Percentiles rank a stretch among this genome's conserved stretches.
phyloP scores from a whole-genome alignment of 2,888 invertebrate genomes.

The Melangyna quadrimaculata region DNA sequence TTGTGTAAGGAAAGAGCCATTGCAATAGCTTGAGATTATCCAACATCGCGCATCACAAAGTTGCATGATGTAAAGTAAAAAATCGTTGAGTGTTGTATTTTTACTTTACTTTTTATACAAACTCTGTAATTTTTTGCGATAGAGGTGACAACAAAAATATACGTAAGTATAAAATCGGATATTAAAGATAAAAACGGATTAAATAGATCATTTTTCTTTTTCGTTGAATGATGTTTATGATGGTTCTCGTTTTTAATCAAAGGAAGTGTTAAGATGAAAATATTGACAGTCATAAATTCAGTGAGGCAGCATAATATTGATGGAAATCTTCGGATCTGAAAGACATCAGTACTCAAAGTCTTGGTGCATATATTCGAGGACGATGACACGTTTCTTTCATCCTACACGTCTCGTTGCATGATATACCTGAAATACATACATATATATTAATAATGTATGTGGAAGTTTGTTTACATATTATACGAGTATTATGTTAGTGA shows the following conservation, averaged over 20 bases:
- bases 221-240: slow-evolving; percentile 22
- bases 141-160: not conserved
- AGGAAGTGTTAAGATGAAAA: slow-evolving; percentile 16
- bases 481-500: too few species aligned
- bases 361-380: too few species aligned
- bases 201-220: slow-evolving; percentile 32
- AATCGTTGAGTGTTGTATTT: not conserved
- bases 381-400: too few species aligned
- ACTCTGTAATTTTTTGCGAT: not conserved
- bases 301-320: too few species aligned
- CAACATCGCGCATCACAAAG: not conserved
- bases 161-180: slow-evolving; percentile 43
- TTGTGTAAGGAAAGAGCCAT: not conserved
- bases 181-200: slow-evolving; percentile 69
- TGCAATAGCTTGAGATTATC: not conserved
- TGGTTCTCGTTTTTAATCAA: slow-evolving; percentile 13
- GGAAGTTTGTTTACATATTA: too few species aligned
- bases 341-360: too few species aligned
- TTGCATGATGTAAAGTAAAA: not conserved
- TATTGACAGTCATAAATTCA: not conserved
- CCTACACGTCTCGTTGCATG: too few species aligned
- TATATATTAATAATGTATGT: too few species aligned
- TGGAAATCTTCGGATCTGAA: too few species aligned
- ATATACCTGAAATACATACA: too few species aligned
- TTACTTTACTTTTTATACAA: not conserved